Percentiles rank a stretch among this genome's conserved stretches.
Evolutionary conservation across 2,888 invertebrate species (phyloP).

Genomic region (Noctua pronuba): DNA sequence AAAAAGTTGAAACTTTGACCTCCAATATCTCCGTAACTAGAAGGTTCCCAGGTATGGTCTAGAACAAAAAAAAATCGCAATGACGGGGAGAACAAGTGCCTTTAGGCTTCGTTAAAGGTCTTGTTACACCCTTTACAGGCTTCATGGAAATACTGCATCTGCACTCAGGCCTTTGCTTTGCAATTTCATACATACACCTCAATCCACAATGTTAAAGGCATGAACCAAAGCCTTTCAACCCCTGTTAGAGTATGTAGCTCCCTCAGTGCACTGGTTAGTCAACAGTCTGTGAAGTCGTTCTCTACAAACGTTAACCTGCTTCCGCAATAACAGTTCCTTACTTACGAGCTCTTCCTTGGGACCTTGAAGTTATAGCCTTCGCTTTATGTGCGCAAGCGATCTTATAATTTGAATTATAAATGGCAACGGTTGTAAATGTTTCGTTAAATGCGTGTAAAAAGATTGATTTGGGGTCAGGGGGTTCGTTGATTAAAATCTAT

Average conservation of each 20-base stretch:
- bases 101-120: no score
- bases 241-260: constrained; percentile 45
- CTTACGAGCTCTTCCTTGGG: constrained; percentile 64
- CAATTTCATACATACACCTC: background rate
- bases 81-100: no score
- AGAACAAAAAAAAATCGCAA: no score
- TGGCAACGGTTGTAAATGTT: constrained; percentile 39
- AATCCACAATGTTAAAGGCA: background rate
- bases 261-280: constrained; percentile 70
- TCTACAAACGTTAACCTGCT: constrained; percentile 81
- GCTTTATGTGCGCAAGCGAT: constrained; percentile 47
- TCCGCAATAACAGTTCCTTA: constrained; percentile 79
- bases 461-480: constrained; percentile 21
- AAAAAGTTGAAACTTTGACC: no score
- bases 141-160: background rate
- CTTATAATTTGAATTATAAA: constrained; percentile 55
- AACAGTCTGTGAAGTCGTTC: constrained; percentile 83
- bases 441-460: constrained; percentile 42
- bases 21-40: no score
- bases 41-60: no score
- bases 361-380: constrained; percentile 64
- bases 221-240: constrained; percentile 19
- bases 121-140: no score
- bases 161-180: background rate
- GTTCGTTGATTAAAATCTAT: background rate